A percentile compares a stretch with the other conserved stretches of the same genome.
These are phyloP conservation scores for Clarias magur DNA, from an alignment of 2,113 vertebrate genomes.

Conservation along the genomic window DNA sequence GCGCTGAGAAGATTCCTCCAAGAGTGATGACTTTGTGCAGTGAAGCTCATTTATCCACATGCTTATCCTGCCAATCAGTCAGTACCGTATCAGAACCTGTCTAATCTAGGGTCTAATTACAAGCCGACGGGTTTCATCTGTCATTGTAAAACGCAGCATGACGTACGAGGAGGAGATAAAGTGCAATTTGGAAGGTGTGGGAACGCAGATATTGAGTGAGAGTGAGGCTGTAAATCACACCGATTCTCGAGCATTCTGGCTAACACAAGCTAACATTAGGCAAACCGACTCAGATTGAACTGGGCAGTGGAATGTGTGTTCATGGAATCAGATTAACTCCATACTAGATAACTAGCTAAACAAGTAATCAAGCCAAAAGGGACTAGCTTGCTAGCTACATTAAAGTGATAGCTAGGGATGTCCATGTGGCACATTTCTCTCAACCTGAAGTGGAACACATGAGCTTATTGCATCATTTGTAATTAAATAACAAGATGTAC, in stretches of 20 bases:
- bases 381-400: too few species aligned
- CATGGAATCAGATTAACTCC: too few species aligned
- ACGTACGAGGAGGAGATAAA: not conserved
- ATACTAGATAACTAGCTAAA: too few species aligned
- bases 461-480: too few species aligned
- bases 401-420: too few species aligned
- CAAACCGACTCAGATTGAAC: too few species aligned
- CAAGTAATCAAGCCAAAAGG: too few species aligned
- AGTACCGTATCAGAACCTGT: not conserved
- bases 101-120: not conserved
- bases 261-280: too few species aligned
- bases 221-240: not conserved
- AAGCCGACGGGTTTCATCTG: not conserved
- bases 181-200: not conserved
- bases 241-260: not conserved
- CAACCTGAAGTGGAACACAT: too few species aligned
- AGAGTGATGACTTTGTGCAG: constrained; percentile 28
- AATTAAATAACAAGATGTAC: too few species aligned
- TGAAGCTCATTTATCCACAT: constrained; percentile 8
- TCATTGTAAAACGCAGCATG: not conserved
- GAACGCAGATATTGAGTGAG: not conserved
- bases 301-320: too few species aligned
- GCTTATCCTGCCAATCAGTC: constrained; percentile 17
- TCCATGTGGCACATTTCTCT: too few species aligned
- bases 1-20: constrained; percentile 3